phyloP scores from a whole-genome alignment of 2,888 invertebrate species.

The Polia nebulosa region DNA sequence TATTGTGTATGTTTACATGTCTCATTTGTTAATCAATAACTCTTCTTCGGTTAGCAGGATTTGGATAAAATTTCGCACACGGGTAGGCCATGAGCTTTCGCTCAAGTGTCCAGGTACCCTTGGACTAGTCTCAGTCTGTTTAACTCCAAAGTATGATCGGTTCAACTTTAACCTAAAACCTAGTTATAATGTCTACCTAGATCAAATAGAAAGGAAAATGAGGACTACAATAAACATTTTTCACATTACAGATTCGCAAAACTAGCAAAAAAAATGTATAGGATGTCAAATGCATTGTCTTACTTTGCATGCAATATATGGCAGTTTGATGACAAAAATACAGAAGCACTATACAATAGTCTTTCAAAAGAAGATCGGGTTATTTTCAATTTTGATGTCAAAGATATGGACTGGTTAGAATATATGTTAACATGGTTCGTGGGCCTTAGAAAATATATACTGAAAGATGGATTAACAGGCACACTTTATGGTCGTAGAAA shows the following conservation, averaged over 20 bases:
- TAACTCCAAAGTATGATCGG: too few relatives aligned
- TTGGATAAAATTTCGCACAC: too few relatives aligned
- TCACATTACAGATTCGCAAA: conserved; percentile 21
- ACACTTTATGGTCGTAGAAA: conserved; percentile 17
- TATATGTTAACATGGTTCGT: rapidly evolving
- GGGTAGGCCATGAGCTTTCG: too few relatives aligned
- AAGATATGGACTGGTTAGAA: conserved; percentile 19
- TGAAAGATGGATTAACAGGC: conserved; percentile 22
- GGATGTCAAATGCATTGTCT: background rate
- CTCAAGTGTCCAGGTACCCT: too few relatives aligned
- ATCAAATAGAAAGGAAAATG: background rate
- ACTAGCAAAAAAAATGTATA: conserved; percentile 13
- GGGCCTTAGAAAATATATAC: conserved; percentile 23
- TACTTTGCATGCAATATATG: background rate
- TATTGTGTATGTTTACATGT: too few relatives aligned
- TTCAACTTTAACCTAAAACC: too few relatives aligned
- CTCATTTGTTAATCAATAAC: too few relatives aligned
- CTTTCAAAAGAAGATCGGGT: conserved; percentile 17
- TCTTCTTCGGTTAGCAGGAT: too few relatives aligned
- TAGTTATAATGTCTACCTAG: background rate
- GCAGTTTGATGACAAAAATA: conserved; percentile 29
- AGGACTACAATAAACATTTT: background rate
- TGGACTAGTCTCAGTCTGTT: too few relatives aligned
- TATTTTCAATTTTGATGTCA: conserved; percentile 35
- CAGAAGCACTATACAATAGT: conserved; percentile 6